Conservation (phyloP, 2,797 vertebrate species). For the Crenichthys baileyi region DNA sequence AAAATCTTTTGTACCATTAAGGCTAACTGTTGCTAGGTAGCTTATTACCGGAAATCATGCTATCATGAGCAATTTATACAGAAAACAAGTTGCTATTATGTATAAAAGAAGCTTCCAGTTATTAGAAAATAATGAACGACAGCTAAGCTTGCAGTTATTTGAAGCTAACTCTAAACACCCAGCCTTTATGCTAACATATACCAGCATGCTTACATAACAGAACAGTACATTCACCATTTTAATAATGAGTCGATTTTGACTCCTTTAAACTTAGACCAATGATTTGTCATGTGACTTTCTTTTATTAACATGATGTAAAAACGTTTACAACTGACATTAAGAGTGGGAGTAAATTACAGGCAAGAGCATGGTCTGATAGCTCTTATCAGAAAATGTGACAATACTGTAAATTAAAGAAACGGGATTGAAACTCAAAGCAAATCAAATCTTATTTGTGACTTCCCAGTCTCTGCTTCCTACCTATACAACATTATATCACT, state of each 20-base stretch:
- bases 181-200: background rate
- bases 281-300: background rate
- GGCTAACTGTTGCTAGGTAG: background rate
- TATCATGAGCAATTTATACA: background rate
- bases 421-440: background rate
- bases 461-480: background rate
- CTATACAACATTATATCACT: background rate
- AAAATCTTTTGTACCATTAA: background rate
- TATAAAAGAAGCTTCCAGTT: background rate
- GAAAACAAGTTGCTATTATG: background rate
- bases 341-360: background rate
- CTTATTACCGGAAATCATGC: background rate
- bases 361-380: background rate
- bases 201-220: conserved; percentile 3
- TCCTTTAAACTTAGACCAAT: background rate
- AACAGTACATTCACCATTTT: background rate
- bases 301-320: background rate
- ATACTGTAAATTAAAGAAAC: background rate
- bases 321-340: background rate
- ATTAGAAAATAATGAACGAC: background rate
- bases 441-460: background rate
- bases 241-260: background rate
- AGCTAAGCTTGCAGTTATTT: background rate
- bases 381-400: background rate
- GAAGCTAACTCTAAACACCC: background rate